These are phyloP conservation scores for Pteropus rufus DNA, from an alignment of 2,797 vertebrate genomes.

Conservation along the genomic window DNA sequence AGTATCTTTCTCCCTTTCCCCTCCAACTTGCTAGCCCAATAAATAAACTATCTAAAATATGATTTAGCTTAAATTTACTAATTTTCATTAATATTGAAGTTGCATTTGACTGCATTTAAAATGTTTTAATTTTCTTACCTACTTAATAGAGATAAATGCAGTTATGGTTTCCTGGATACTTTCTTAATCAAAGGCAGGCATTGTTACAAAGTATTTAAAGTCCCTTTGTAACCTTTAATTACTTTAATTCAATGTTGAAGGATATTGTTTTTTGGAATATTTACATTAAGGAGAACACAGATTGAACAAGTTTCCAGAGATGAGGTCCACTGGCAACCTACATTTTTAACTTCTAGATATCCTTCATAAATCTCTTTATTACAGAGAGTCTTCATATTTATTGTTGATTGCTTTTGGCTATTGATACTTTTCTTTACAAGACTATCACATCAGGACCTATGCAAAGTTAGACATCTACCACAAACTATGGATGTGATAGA, in stretches of 20 bases:
- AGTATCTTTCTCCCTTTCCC: conserved; percentile 59
- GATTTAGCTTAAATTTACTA: neutral
- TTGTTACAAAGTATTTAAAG: neutral
- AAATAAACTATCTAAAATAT: neutral
- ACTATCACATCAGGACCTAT: neutral
- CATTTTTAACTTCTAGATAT: neutral
- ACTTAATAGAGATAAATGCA: neutral
- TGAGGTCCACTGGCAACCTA: neutral
- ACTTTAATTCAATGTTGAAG: neutral
- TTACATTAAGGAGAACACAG: neutral
- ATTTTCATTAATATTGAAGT: neutral
- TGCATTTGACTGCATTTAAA: neutral
- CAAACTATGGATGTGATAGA: neutral
- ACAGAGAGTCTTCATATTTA: neutral
- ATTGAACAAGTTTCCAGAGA: neutral
- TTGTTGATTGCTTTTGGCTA: neutral
- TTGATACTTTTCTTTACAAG: neutral
- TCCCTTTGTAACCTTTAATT: neutral
- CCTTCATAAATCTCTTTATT: neutral
- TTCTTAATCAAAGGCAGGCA: neutral
- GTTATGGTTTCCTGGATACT: neutral
- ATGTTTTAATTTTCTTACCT: neutral
- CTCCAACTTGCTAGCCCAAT: neutral
- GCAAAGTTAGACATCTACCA: neutral
- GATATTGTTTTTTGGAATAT: neutral